phyloP scores from a whole-genome alignment of 2,797 vertebrate species.

The Dicrostonyx torquatus region DNA sequence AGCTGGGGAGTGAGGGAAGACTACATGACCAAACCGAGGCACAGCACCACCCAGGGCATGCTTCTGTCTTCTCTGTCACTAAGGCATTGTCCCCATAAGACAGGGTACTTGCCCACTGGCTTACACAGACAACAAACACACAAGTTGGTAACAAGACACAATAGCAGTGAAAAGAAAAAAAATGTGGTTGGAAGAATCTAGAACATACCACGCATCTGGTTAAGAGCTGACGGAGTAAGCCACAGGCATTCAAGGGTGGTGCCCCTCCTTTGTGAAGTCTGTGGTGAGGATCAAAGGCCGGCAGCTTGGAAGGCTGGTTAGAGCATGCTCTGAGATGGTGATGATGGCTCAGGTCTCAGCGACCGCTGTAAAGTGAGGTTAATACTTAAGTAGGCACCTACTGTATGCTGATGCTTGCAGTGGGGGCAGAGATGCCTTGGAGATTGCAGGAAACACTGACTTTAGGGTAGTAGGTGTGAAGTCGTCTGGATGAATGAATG shows the following conservation, averaged over 20 bases:
- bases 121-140: slow-evolving; percentile 41
- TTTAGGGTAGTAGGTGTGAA: slow-evolving; percentile 11
- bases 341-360: background rate
- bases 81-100: slow-evolving; percentile 45
- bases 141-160: slow-evolving; percentile 25
- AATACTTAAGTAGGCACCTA: background rate
- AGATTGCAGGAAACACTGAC: background rate
- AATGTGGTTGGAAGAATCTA: slow-evolving; percentile 28
- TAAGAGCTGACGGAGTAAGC: background rate
- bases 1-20: background rate
- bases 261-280: background rate
- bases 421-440: background rate
- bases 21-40: background rate
- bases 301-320: background rate
- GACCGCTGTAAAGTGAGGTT: slow-evolving; percentile 7
- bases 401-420: background rate
- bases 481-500: slow-evolving; percentile 1
- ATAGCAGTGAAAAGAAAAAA: slow-evolving; percentile 18
- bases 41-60: background rate
- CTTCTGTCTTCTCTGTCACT: slow-evolving; percentile 31
- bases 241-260: background rate
- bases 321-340: background rate
- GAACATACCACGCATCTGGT: slow-evolving; percentile 11
- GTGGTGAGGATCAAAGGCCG: background rate
- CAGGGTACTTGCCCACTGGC: slow-evolving; percentile 45